These are phyloP conservation scores for Machimus atricapillus DNA, from an alignment of 2,888 invertebrate species.

Conservation along the genomic window DNA sequence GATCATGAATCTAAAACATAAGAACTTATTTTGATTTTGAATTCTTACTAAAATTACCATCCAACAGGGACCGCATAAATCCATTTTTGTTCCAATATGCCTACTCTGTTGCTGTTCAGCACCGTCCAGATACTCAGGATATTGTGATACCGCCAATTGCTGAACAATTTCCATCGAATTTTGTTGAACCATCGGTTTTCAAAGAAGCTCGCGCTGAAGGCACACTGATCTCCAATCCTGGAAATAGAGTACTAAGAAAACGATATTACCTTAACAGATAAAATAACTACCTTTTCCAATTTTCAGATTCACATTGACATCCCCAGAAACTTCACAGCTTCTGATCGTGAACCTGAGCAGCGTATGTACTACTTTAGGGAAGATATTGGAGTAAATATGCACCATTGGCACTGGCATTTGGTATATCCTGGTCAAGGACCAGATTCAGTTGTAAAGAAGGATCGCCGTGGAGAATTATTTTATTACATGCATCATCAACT, in stretches of 20 bases:
- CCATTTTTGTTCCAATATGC: slow-evolving; percentile 83
- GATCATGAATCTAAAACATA: too few species aligned
- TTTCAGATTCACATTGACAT: slow-evolving; percentile 67
- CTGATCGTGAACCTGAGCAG: slow-evolving; percentile 78
- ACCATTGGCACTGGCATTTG: slow-evolving; percentile 93
- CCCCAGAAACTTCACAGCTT: slow-evolving; percentile 78
- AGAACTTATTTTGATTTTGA: neutral
- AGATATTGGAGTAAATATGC: slow-evolving; percentile 83
- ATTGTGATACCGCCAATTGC: slow-evolving; percentile 76
- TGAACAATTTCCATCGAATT: slow-evolving; percentile 83
- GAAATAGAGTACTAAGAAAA: slow-evolving; percentile 60
- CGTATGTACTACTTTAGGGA: slow-evolving; percentile 84
- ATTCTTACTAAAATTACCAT: neutral
- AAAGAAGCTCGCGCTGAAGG: slow-evolving; percentile 74
- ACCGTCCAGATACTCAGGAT: slow-evolving; percentile 61
- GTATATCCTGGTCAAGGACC: slow-evolving; percentile 79
- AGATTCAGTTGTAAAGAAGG: slow-evolving; percentile 71
- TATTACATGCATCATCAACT: slow-evolving; percentile 77
- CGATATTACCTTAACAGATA: neutral
- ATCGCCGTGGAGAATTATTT: slow-evolving; percentile 76
- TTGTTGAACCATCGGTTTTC: slow-evolving; percentile 77
- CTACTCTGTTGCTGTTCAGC: slow-evolving; percentile 76
- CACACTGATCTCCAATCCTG: slow-evolving; percentile 65
- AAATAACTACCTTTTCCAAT: neutral
- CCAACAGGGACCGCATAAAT: slow-evolving; percentile 74